Conservation (phyloP, 2,113 vertebrate species). For the Pedionomus torquatus region DNA sequence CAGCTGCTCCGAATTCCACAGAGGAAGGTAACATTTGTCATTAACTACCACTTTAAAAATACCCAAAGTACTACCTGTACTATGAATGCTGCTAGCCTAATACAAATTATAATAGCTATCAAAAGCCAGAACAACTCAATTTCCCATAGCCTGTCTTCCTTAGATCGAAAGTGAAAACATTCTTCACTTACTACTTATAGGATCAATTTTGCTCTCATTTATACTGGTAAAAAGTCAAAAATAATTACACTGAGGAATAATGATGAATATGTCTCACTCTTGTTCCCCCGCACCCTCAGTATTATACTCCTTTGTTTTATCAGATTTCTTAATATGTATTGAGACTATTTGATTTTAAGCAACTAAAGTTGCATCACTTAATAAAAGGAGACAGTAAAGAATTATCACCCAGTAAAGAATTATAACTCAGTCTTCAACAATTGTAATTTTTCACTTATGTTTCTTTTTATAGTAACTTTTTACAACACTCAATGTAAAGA, state of each 20-base stretch:
- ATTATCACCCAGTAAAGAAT: neutral
- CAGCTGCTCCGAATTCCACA: conserved; percentile 35
- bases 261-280: neutral
- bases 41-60: conserved; percentile 53
- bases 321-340: neutral
- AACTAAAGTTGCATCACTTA: neutral
- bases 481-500: neutral
- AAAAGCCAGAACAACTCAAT: conserved; percentile 57
- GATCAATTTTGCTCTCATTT: conserved; percentile 1
- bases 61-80: conserved; percentile 64
- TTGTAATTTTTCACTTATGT: neutral
- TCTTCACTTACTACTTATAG: neutral
- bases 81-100: conserved; percentile 73
- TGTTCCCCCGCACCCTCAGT: neutral
- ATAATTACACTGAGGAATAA: neutral
- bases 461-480: neutral
- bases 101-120: conserved; percentile 72
- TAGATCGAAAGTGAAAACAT: neutral
- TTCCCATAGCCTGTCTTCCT: conserved; percentile 24
- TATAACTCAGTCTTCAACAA: neutral
- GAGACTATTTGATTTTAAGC: neutral
- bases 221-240: neutral
- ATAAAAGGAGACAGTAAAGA: neutral
- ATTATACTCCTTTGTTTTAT: neutral
- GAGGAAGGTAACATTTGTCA: conserved; percentile 29